Conservation (phyloP, 2,888 invertebrate species). For the Campaea margaritaria region DNA sequence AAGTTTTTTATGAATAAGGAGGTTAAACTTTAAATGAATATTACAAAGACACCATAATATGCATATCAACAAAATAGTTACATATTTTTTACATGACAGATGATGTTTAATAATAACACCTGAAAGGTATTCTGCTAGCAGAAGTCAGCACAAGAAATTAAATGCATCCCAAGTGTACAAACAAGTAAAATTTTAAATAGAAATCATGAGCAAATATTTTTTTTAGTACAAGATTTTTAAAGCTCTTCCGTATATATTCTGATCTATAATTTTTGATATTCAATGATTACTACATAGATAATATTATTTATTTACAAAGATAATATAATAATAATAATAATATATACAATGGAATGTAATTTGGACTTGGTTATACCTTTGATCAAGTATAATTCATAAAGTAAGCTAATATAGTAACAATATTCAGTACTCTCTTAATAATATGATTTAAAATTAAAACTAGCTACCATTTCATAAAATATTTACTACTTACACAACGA, state of each 20-base stretch:
- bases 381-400: constrained; percentile 64
- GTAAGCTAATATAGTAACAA: constrained; percentile 62
- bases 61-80: no score
- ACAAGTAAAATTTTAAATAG: constrained; percentile 51
- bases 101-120: no score
- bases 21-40: no score
- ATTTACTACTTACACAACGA: constrained; percentile 61
- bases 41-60: no score
- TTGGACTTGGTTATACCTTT: constrained; percentile 76
- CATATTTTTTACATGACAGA: no score
- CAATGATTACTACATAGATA: constrained; percentile 33
- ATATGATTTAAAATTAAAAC: constrained; percentile 49
- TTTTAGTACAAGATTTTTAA: constrained; percentile 74
- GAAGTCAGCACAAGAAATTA: constrained; percentile 40
- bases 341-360: constrained; percentile 81
- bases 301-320: constrained; percentile 68
- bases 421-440: constrained; percentile 80
- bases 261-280: constrained; percentile 38
- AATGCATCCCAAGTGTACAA: constrained; percentile 62
- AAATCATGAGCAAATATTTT: constrained; percentile 74
- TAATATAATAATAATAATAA: no score
- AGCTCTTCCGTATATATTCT: constrained; percentile 70
- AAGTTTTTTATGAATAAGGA: no score
- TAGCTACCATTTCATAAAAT: constrained; percentile 52
- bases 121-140: neutral